Percentiles rank a stretch among this genome's conserved stretches.
These are phyloP conservation scores for Tachycineta bicolor DNA, from an alignment of 2,113 vertebrate genomes.

Conservation along the genomic window DNA sequence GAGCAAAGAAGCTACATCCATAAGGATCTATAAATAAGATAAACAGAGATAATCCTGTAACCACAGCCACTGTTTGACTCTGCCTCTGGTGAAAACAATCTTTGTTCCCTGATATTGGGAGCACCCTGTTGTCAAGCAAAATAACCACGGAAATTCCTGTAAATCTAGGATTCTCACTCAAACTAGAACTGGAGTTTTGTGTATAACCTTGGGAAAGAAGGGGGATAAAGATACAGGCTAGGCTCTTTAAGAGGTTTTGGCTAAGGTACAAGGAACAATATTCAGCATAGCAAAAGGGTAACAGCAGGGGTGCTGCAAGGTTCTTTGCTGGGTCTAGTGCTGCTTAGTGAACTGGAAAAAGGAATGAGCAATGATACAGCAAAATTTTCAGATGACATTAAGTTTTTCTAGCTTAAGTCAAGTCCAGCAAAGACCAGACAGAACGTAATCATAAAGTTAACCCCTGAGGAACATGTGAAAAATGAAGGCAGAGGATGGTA, in stretches of 20 bases:
- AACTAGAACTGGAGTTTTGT: not conserved
- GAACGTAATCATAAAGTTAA: not conserved
- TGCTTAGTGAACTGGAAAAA: constrained; percentile 31
- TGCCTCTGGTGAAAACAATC: not conserved
- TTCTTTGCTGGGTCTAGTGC: constrained; percentile 1
- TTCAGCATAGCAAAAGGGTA: constrained; percentile 7
- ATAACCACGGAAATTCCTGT: not conserved
- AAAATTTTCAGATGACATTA: constrained; percentile 21
- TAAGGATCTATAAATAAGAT: constrained; percentile 68
- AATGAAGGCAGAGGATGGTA: not conserved
- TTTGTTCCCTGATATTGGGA: not conserved
- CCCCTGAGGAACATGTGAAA: not conserved
- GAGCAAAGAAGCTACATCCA: not conserved
- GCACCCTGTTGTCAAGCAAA: not conserved
- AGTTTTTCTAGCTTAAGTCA: not conserved
- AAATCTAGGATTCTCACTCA: not conserved
- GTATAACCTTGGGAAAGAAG: not conserved
- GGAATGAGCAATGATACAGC: constrained; percentile 38
- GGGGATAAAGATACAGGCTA: not conserved
- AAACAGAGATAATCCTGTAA: constrained; percentile 43
- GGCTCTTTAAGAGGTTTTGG: not conserved
- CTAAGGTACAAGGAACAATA: not conserved
- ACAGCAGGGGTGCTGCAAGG: not conserved
- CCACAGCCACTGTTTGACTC: not conserved
- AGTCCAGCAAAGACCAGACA: not conserved